phyloP scores from a whole-genome alignment of 2,113 vertebrate genomes.

The Chloropsis hardwickii region DNA sequence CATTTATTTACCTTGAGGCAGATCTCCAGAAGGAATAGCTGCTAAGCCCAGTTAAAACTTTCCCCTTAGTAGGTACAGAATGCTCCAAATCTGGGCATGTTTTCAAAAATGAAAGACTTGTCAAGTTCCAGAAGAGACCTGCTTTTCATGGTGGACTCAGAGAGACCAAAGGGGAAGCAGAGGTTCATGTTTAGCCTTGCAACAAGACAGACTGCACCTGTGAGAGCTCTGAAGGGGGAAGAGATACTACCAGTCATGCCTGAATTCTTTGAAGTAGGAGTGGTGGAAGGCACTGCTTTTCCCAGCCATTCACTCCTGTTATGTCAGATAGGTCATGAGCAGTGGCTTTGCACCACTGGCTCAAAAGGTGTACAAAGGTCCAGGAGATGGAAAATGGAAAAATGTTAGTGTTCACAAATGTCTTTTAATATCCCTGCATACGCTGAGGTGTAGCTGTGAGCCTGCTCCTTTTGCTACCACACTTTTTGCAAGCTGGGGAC shows the following conservation, averaged over 20 bases:
- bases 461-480: neutral
- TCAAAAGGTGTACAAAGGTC: neutral
- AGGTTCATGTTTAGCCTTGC: neutral
- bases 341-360: neutral
- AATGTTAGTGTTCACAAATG: neutral
- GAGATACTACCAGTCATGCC: neutral
- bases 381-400: neutral
- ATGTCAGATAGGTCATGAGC: neutral
- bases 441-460: neutral
- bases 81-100: neutral
- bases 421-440: neutral
- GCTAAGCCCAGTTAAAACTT: neutral
- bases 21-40: neutral
- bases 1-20: neutral
- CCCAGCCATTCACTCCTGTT: neutral
- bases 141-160: neutral
- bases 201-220: neutral
- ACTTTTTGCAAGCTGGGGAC: neutral
- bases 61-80: neutral
- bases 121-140: neutral
- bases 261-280: neutral
- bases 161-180: neutral
- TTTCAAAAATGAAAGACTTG: neutral
- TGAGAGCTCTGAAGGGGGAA: neutral
- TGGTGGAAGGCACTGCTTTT: neutral